Evolutionary conservation across 2,797 vertebrate species (phyloP), one percentile per base, ranked within the genome.

Genomic region (Muscicapa comitata): DNA sequence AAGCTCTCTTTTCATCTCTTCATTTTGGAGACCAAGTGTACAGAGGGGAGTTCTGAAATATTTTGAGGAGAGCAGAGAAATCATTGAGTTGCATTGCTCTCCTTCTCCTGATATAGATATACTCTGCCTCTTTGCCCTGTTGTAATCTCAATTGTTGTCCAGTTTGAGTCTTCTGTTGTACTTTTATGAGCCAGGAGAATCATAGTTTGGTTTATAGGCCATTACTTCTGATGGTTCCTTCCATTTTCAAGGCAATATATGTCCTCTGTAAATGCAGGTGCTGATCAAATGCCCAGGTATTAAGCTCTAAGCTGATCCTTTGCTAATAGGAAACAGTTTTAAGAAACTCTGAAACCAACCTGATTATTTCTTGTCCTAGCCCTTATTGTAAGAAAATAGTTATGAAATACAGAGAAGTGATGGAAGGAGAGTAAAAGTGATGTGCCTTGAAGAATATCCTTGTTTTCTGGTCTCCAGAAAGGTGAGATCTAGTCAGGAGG

Each of bases 141-240:
- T 80, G 23, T 76, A 77, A 80, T 72, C 59, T 65, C 83, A 61
- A 65, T 59, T 21, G 10, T 43, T 65, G 37, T 65, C 78, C 71
- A 63, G 31, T 55, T 58, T 67, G 43, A 19, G 18, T 91, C 33
- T 81, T 87, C 33, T 57, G 16, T 40, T 54, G 11, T 77, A 62
- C 42, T 75, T 92, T 92, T 58, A 88, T 40, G 21, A 81, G 48
- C 18, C 29, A 55, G 43, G 5, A 86, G 40, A 79, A 61, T 74
- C 76, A 67, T 15, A 53, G 48, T 45, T 82, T 74, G 8, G 17
- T 84, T 92, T 86, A 94, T 43, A 68, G 66, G n/a, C 51, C 16
- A n/a, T 95, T 96, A 71, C 78, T 88, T 57, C 76, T 71, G 54
- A 81, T 71, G 31, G 45, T 53, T 80, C 11, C 38, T 90, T 95